Conservation (phyloP, 2,888 invertebrate genomes). For the Stictocephala bisonia region DNA sequence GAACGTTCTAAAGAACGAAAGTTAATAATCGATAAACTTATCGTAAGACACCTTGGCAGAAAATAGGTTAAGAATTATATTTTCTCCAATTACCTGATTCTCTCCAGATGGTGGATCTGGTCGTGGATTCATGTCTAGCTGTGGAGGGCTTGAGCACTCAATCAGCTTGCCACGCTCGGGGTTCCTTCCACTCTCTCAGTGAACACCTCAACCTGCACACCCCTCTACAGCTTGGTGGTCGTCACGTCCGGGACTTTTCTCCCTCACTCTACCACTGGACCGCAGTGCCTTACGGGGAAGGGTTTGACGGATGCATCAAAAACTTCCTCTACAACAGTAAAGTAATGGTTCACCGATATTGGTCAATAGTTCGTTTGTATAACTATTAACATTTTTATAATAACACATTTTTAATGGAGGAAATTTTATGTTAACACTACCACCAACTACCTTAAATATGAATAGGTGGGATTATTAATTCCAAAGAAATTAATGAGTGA, state of each 20-base stretch:
- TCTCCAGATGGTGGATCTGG: conserved; percentile 84
- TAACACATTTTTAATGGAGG: too few species aligned
- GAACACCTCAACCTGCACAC: conserved; percentile 96
- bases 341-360: conserved; percentile 48
- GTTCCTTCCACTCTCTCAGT: conserved; percentile 91
- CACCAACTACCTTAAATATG: too few species aligned
- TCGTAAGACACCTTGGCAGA: too few species aligned
- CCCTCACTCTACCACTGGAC: conserved; percentile 90
- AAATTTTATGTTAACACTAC: too few species aligned
- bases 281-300: conserved; percentile 87
- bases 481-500: too few species aligned
- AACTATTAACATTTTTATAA: too few species aligned
- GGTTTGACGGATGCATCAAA: conserved; percentile 95
- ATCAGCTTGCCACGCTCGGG: conserved; percentile 88
- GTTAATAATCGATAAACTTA: too few species aligned
- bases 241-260: conserved; percentile 89
- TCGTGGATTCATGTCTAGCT: conserved; percentile 93
- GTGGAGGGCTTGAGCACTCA: conserved; percentile 90
- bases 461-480: too few species aligned
- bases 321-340: conserved; percentile 96
- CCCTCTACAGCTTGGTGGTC: conserved; percentile 93
- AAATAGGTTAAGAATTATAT: too few species aligned
- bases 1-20: too few species aligned
- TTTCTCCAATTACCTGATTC: too few species aligned
- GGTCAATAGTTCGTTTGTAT: too few species aligned